Evolutionary conservation across 2,797 vertebrate species (phyloP), one percentile per base, ranked within the genome.

Genomic region (Sebastolobus alascanus): DNA sequence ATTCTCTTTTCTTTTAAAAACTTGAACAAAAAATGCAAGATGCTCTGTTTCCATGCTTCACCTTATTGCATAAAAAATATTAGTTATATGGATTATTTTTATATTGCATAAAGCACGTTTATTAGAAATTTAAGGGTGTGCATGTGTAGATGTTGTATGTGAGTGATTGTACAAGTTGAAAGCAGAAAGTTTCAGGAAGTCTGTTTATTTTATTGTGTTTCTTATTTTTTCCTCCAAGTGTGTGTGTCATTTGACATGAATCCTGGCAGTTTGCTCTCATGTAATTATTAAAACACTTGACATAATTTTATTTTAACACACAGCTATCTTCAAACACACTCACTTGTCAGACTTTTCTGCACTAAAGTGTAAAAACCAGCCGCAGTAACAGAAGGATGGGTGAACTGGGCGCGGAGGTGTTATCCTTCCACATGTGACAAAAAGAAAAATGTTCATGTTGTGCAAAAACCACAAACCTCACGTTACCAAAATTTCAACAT

Each of bases 381-480:
- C 54, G 22, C 78, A 73, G 35, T 69, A 63, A 77, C 37, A 77
- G 35, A 55, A 78, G 56, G 55, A 70, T 61, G 0, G 3, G 64
- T 54, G 69, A 63, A 56, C 52, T 25, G 43, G 27, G 31, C 2
- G 20, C 10, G 0, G 61, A 85, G 83, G 86, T 84, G 87, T 89
- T 52, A 67, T 84, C 76, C 69, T 87, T 87, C 78, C 76, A 79
- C 80, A 37, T 65, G 74, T 73, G 59, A 79, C 64, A 84, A 67
- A 82, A 65, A 80, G 22, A 8, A 14, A 73, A 5, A 61, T 78
- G 87, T 85, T 82, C 68, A 75, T 27, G 7, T 79, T 69, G 25
- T 46, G 73, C 54, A 88, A 87, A 82, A 90, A 85, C 84, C 87
- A 87, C 89, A 91, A 84, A 92, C 87, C 70, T 84, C 82, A 86